Conservation (phyloP, 2,888 invertebrate species). For the Chrysomela aeneicollis region DNA sequence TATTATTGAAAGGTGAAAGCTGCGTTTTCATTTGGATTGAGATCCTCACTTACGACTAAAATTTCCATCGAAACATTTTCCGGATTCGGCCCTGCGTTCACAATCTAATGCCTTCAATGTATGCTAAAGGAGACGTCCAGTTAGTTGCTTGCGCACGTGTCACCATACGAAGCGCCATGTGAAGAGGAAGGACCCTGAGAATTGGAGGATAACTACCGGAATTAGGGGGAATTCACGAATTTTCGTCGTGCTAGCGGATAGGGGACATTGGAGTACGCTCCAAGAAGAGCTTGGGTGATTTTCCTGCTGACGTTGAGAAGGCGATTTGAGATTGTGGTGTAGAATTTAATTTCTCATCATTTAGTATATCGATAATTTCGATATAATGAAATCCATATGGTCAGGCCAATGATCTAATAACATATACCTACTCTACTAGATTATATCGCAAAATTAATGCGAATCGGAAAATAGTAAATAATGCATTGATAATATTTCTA, state of each 20-base stretch:
- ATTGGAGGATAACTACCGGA: conserved; percentile 25
- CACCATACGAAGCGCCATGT: conserved; percentile 51
- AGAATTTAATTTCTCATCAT: too few relatives aligned
- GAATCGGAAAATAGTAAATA: too few relatives aligned
- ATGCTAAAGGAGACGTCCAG: conserved; percentile 56
- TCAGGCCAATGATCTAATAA: too few relatives aligned
- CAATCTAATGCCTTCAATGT: conserved; percentile 55
- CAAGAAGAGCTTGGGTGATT: conserved; percentile 9
- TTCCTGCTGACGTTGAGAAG: neutral
- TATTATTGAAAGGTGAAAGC: too few relatives aligned
- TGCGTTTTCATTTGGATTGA: too few relatives aligned
- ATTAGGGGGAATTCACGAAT: conserved; percentile 23
- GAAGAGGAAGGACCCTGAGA: conserved; percentile 20
- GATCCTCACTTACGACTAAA: too few relatives aligned
- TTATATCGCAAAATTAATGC: too few relatives aligned
- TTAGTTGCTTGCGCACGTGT: conserved; percentile 55
- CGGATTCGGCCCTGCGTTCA: conserved; percentile 31
- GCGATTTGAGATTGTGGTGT: neutral
- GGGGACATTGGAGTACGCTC: conserved; percentile 10
- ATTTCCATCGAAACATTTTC: neutral
- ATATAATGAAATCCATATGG: too few relatives aligned
- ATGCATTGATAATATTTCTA: too few relatives aligned
- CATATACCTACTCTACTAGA: too few relatives aligned
- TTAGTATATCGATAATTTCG: too few relatives aligned
- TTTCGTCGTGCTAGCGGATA: conserved; percentile 15